Evolutionary conservation across 2,113 vertebrate species (phyloP).

Genomic region (Chaenogobius annularis): DNA sequence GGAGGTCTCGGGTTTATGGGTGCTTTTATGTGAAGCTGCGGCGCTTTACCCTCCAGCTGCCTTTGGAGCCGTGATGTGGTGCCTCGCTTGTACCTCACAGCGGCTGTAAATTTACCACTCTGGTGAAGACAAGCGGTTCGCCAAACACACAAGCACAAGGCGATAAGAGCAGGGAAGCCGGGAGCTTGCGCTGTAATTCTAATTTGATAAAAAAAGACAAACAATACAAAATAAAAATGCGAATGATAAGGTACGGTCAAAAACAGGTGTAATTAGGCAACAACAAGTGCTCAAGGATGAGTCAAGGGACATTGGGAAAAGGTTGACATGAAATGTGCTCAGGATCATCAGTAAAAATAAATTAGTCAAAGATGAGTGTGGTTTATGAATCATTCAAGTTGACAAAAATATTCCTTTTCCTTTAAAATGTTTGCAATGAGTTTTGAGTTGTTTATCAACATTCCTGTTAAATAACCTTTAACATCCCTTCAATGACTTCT

Average conservation of each 20-base stretch:
- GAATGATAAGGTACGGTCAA: neutral
- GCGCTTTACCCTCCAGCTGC: constrained; percentile 57
- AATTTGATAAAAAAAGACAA: constrained; percentile 1
- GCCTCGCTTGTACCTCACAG: constrained; percentile 61
- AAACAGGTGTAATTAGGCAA: neutral
- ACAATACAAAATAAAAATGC: neutral
- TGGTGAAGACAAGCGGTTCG: constrained; percentile 60
- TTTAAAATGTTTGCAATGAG: neutral
- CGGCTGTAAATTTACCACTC: constrained; percentile 64
- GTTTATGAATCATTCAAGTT: neutral
- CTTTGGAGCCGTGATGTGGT: constrained; percentile 62
- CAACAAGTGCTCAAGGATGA: neutral
- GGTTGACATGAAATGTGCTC: neutral
- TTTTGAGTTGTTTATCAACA: neutral
- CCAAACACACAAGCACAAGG: constrained; percentile 50
- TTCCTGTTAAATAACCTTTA: neutral
- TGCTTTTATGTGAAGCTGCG: constrained; percentile 70
- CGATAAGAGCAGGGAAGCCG: constrained; percentile 44
- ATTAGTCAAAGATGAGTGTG: neutral
- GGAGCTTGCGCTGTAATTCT: constrained; percentile 18
- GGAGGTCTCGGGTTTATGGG: constrained; percentile 70
- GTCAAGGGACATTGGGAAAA: neutral
- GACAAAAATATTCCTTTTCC: neutral
- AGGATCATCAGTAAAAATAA: neutral
- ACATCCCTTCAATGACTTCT: no score